phyloP scores from a whole-genome alignment of 1,140 invertebrate genomes.

The Octopus sinensis region DNA sequence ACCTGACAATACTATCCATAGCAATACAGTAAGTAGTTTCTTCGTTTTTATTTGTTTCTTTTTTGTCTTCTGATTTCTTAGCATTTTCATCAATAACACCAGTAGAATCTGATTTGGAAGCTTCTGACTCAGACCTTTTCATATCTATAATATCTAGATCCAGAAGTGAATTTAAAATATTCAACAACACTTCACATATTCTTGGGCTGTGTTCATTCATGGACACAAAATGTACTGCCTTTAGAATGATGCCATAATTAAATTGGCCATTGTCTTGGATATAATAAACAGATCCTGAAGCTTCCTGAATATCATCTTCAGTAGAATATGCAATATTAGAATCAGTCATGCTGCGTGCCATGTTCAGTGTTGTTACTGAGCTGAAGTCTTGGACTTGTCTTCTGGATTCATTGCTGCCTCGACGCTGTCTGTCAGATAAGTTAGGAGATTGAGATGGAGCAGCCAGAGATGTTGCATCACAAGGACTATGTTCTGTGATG shows the following conservation, averaged over 20 bases:
- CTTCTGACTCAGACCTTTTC: conserved; percentile 24
- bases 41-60: conserved; percentile 15
- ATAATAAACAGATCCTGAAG: conserved; percentile 81
- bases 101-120: background rate
- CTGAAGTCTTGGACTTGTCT: background rate
- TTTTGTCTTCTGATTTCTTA: conserved; percentile 13
- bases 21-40: conserved; percentile 57
- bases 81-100: conserved; percentile 8
- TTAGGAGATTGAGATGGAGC: background rate
- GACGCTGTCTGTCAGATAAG: background rate
- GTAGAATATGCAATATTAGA: conserved; percentile 86
- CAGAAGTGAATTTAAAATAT: conserved; percentile 82
- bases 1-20: conserved; percentile 62
- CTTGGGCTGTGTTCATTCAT: conserved; percentile 76
- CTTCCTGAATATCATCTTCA: conserved; percentile 64
- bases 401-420: conserved; percentile 16
- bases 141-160: conserved; percentile 74
- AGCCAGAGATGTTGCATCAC: background rate
- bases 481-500: conserved; percentile 80
- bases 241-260: conserved; percentile 81
- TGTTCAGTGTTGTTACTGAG: conserved; percentile 9
- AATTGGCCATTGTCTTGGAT: conserved; percentile 93
- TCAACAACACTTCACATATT: conserved; percentile 85
- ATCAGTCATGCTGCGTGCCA: conserved; percentile 81
- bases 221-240: conserved; percentile 75